Evolutionary conservation across 2,797 vertebrate species (phyloP), one percentile per base, ranked within the genome.

Genomic region (Rhinophrynus dorsalis): DNA sequence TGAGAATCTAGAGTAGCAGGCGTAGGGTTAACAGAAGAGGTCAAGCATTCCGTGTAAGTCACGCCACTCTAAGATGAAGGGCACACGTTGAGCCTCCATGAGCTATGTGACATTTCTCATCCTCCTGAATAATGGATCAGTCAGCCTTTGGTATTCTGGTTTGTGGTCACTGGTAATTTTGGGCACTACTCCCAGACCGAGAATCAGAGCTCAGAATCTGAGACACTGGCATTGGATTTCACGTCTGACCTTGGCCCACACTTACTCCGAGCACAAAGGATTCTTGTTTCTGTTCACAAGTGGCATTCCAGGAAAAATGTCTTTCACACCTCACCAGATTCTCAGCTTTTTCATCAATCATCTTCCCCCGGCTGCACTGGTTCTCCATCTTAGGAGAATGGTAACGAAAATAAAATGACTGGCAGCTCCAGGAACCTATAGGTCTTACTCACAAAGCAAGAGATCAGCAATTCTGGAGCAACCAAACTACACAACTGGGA

Each of bases 161-260:
- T 11, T 44, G 79, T 45, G 68, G 78, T 76, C 78, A 47, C 68
- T 71, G 68, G 80, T 75, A 80, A 33, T n/a, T 54, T 56, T 57
- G 48, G 70, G 73, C 77, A 73, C 77, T 60, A 67, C 23, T 62
- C 75, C 74, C 33, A 44, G 79, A 77, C 71, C 69, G 74, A 47
- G 75, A 82, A 76, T 78, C 29, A 50, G 56, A 56, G 76, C 33
- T 77, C 80, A 79, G 81, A 68, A 10, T 76, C 76, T 54, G 80
- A 67, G 76, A 79, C 68, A 50, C 59, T 75, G 45, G 60, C 74
- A 56, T 9, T 35, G 65, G 50, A 66, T 0, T 6, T 1, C 3
- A 42, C 76, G 55, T 68, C 37, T 77, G 80, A 77, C 79, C 80
- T 78, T 65, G 76, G 79, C 76, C 59, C 0, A 0, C 17, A 27